Percentiles rank a stretch among this genome's conserved stretches.
Conservation (phyloP, 2,797 vertebrate species). For the Tadarida brasiliensis region DNA sequence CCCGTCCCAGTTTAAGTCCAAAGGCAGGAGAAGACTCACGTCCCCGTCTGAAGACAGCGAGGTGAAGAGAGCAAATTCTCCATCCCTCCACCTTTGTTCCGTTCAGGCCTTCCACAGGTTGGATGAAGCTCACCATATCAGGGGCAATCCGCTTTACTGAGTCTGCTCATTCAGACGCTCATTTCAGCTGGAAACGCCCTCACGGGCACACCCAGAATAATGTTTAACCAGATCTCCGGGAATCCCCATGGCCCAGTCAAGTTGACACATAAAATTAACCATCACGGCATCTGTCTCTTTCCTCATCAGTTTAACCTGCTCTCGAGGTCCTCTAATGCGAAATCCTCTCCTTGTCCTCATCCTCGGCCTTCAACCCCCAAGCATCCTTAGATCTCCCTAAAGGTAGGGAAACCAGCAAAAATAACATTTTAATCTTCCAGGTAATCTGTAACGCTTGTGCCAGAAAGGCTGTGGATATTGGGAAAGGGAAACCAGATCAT, state of each 20-base stretch:
- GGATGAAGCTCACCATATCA: too few species aligned
- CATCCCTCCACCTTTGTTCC: background rate
- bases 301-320: background rate
- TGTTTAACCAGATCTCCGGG: background rate
- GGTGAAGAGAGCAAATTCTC: too few species aligned
- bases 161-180: background rate
- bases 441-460: background rate
- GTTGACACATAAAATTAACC: background rate
- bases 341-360: background rate
- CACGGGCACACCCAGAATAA: background rate
- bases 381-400: background rate
- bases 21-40: background rate
- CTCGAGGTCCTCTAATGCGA: background rate
- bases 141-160: background rate
- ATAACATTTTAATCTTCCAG: background rate
- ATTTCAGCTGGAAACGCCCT: background rate
- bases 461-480: background rate
- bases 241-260: background rate
- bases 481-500: background rate
- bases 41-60: too few species aligned
- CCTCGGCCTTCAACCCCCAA: background rate
- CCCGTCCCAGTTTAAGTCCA: background rate
- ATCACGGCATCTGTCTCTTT: background rate
- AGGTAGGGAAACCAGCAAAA: background rate
- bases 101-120: background rate